phyloP scores from a whole-genome alignment of 2,797 vertebrate species.

The Hephaestus fuliginosus region DNA sequence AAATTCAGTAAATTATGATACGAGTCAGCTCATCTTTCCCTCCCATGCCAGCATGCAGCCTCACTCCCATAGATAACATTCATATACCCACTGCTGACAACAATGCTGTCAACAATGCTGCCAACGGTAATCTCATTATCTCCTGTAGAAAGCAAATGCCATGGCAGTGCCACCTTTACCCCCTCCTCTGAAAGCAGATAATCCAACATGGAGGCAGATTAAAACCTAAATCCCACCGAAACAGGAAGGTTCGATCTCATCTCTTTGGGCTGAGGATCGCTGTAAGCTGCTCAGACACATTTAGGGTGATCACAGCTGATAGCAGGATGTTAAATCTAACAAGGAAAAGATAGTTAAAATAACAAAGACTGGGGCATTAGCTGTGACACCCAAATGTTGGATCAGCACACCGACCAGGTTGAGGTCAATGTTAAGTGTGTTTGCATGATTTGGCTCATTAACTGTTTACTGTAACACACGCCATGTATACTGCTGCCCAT shows the following conservation, averaged over 20 bases:
- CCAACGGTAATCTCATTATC: slow-evolving; percentile 79
- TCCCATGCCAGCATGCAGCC: slow-evolving; percentile 12
- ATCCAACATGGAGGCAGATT: slow-evolving; percentile 74
- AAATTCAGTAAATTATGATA: neutral
- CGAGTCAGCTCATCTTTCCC: slow-evolving; percentile 8
- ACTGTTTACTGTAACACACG: neutral
- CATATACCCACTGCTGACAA: slow-evolving; percentile 56
- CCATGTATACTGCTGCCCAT: neutral
- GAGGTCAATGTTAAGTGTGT: slow-evolving; percentile 5
- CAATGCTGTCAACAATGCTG: slow-evolving; percentile 67
- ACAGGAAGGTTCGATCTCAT: slow-evolving; percentile 61
- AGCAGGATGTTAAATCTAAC: slow-evolving; percentile 19
- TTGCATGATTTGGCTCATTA: slow-evolving; percentile 16
- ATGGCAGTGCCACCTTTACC: slow-evolving; percentile 49
- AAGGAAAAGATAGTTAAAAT: slow-evolving; percentile 33
- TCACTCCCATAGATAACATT: slow-evolving; percentile 45
- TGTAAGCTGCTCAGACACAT: slow-evolving; percentile 58
- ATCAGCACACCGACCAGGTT: slow-evolving; percentile 12
- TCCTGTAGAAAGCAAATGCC: slow-evolving; percentile 71
- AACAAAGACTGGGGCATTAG: slow-evolving; percentile 33
- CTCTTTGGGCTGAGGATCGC: slow-evolving; percentile 37
- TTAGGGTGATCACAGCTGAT: slow-evolving; percentile 40
- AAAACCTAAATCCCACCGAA: slow-evolving; percentile 75
- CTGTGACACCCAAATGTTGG: neutral
- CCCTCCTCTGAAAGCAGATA: slow-evolving; percentile 60